Conservation (phyloP, 2,888 invertebrate genomes). For the Pristionchus japonicus region DNA sequence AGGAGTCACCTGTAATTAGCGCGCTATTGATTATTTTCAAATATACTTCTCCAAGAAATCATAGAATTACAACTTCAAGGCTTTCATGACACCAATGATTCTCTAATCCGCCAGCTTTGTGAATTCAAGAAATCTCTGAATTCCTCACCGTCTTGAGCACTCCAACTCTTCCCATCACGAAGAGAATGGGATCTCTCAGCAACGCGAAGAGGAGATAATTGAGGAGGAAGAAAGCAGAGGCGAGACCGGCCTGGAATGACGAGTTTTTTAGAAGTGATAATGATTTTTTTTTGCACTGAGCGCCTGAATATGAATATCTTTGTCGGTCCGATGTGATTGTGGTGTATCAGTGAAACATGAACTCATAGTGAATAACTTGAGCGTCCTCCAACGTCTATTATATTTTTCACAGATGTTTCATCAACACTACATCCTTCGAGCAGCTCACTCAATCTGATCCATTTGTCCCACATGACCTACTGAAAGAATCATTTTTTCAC, state of each 20-base stretch:
- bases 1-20: conserved; percentile 68
- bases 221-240: conserved; percentile 78
- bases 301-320: not conserved
- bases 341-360: not conserved
- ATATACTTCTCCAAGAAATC: not conserved
- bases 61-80: not conserved
- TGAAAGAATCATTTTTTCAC: conserved; percentile 80
- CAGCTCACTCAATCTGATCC: not conserved
- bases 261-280: not conserved
- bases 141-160: conserved; percentile 47
- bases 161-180: conserved; percentile 56
- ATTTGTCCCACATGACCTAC: too few species aligned
- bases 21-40: too few species aligned
- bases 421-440: not conserved
- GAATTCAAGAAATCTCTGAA: not conserved
- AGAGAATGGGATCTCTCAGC: conserved; percentile 69
- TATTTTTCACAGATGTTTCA: not conserved
- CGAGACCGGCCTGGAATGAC: conserved; percentile 50
- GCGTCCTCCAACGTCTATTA: too few species aligned
- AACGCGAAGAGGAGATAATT: conserved; percentile 81
- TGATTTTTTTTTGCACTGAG: not conserved
- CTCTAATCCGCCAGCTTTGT: not conserved
- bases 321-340: too few species aligned
- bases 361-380: too few species aligned
- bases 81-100: not conserved